These are phyloP conservation scores for Dasyprocta punctata DNA, from an alignment of 2,113 vertebrate genomes.

Conservation along the genomic window DNA sequence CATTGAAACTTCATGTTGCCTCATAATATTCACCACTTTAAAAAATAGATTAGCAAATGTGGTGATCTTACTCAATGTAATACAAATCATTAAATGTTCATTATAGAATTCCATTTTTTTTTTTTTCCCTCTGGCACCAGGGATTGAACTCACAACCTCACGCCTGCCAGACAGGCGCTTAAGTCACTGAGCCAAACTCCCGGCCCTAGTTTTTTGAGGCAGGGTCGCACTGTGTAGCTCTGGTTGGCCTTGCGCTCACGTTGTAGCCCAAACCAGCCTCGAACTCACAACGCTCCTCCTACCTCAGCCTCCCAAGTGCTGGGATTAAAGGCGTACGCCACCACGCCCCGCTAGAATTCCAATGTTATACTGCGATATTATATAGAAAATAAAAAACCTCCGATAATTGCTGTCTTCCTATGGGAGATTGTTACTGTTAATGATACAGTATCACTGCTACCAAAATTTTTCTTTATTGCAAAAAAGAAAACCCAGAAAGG, in stretches of 20 bases:
- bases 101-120: constrained; percentile 28
- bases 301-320: too few species aligned
- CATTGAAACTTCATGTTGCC: neutral
- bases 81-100: constrained; percentile 20
- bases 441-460: neutral
- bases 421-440: neutral
- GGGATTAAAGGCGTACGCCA: too few species aligned
- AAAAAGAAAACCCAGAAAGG: neutral
- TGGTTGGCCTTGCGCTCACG: too few species aligned
- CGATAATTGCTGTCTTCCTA: neutral
- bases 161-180: too few species aligned
- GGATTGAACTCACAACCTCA: too few species aligned
- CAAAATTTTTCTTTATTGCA: neutral
- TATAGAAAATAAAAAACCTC: neutral
- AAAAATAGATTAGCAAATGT: constrained; percentile 44
- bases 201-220: too few species aligned
- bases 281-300: too few species aligned
- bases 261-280: too few species aligned
- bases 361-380: neutral
- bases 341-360: too few species aligned
- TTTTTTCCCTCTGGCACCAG: too few species aligned
- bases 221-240: too few species aligned
- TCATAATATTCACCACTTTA: constrained; percentile 11
- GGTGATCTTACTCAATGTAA: neutral
- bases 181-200: too few species aligned